Conservation (phyloP, 2,888 invertebrate genomes). For the Hirtodrosophila alboralis region DNA sequence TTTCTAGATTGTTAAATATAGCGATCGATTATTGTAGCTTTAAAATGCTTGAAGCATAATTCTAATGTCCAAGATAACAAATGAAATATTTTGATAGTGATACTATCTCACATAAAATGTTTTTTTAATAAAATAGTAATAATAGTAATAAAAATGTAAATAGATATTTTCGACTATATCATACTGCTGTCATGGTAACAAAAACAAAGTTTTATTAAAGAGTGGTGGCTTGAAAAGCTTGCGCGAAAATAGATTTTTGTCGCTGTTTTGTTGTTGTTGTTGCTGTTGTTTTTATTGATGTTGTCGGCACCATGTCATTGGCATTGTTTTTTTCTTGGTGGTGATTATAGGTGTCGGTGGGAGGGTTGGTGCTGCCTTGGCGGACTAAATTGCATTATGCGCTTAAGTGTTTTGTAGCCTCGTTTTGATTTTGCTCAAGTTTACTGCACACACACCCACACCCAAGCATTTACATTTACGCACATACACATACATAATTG, state of each 20-base stretch:
- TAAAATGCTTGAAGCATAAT: neutral
- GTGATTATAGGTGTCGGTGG: constrained; percentile 5
- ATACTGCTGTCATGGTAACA: constrained; percentile 33
- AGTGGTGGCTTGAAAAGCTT: constrained; percentile 34
- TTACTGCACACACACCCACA: constrained; percentile 54
- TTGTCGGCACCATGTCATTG: constrained; percentile 54
- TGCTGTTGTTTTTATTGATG: constrained; percentile 33
- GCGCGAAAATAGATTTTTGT: constrained; percentile 35
- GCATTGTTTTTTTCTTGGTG: constrained; percentile 45
- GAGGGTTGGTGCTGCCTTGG: constrained; percentile 37
- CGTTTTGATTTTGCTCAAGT: constrained; percentile 73
- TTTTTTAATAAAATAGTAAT: too few relatives aligned
- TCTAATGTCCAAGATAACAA: constrained; percentile 23
- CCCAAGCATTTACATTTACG: constrained; percentile 10
- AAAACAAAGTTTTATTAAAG: constrained; percentile 9
- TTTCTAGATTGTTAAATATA: too few relatives aligned
- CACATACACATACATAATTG: constrained; percentile 20
- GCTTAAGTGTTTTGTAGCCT: constrained; percentile 69
- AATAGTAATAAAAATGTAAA: neutral
- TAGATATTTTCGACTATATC: constrained; percentile 13
- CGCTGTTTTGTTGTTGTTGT: constrained; percentile 4
- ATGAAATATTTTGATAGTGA: constrained; percentile 12
- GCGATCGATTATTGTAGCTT: constrained; percentile 1
- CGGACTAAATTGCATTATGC: constrained; percentile 76
- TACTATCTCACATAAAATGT: too few relatives aligned